phyloP scores from a whole-genome alignment of 2,888 invertebrate genomes.

The Acheta domesticus region DNA sequence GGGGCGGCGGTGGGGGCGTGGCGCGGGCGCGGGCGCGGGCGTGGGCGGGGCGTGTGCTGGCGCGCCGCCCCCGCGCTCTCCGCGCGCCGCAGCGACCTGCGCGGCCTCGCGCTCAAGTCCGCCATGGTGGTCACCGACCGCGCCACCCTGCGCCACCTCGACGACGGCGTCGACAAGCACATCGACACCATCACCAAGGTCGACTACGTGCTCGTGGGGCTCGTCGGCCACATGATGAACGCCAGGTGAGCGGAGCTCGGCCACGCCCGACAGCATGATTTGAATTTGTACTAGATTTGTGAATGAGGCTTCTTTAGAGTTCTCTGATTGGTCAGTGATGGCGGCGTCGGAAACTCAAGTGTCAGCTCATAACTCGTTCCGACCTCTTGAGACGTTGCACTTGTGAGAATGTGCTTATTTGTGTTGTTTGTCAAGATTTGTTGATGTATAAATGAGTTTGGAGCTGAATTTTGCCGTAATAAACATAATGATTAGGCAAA shows the following conservation, averaged over 20 bases:
- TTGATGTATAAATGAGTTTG: too few relatives aligned
- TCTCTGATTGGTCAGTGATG: too few relatives aligned
- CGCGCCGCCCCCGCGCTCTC: neutral
- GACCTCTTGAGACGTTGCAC: too few relatives aligned
- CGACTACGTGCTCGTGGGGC: conserved; percentile 58
- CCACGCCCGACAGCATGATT: too few relatives aligned
- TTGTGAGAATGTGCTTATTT: neutral
- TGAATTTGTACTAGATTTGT: too few relatives aligned
- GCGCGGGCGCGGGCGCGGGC: neutral
- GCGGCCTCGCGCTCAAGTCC: neutral
- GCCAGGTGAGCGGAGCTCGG: too few relatives aligned
- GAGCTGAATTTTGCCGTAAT: too few relatives aligned
- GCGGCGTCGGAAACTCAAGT: too few relatives aligned
- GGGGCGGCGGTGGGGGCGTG: neutral
- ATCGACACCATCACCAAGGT: conserved; percentile 63
- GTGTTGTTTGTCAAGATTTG: too few relatives aligned
- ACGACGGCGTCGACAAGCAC: conserved; percentile 46
- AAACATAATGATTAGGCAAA: too few relatives aligned
- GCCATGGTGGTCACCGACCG: conserved; percentile 32
- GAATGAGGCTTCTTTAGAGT: too few relatives aligned
- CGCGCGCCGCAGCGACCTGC: neutral
- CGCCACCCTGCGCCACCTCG: conserved; percentile 32
- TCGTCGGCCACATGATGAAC: conserved; percentile 57
- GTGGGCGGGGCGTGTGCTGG: neutral
- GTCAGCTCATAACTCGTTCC: too few relatives aligned